Evolutionary conservation across 2,888 invertebrate genomes (phyloP), one percentile per base, ranked within the genome.

Genomic region (Drosophila hawaiiensis): DNA sequence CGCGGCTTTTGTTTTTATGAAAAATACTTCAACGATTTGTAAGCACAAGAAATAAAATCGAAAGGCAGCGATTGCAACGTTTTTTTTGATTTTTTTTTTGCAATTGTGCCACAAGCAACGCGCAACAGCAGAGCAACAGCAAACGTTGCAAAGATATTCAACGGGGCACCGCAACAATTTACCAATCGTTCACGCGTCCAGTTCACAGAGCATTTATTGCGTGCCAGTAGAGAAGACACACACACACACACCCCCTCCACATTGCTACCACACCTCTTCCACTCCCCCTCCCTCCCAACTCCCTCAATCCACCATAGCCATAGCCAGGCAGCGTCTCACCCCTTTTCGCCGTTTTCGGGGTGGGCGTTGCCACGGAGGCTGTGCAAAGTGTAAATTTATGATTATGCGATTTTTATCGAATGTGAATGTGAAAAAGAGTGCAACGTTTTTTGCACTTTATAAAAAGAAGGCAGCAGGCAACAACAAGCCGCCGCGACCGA

Each of bases 331-430:
- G 19, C 62, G 62, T 54, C 80, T 81, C 75, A 81, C 81, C 75
- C 80, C 69, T 67, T 72, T 68, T 56, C 4, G 68, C 31, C 54
- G 47, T 29, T 68, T 68, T 76, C 62, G 78, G 65, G 78, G 85
- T 82, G 91, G 92, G 92, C 86, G 92, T 85, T 83, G 76, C 92
- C 92, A 83, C 83, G 87, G 91, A 93, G 92, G 93, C 92, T 91
- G 92, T 87, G 92, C 92, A 91, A 92, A 92, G 92, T 93, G 93
- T 92, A 93, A 92, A 92, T 92, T 92, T 92, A 92, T 92, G 93
- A 92, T 92, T 91, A 87, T 91, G 85, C 90, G 93, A 93, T 93
- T 92, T 92, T 93, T 93, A 92, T 92, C 92, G 85, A 86, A 83
- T 84, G 82, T 76, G 84, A 84, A 81, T 82, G 81, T 79, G 81